phyloP scores from a whole-genome alignment of 53 echinoderm and acorn worm species.

The Mesocentrotus franciscanus region DNA sequence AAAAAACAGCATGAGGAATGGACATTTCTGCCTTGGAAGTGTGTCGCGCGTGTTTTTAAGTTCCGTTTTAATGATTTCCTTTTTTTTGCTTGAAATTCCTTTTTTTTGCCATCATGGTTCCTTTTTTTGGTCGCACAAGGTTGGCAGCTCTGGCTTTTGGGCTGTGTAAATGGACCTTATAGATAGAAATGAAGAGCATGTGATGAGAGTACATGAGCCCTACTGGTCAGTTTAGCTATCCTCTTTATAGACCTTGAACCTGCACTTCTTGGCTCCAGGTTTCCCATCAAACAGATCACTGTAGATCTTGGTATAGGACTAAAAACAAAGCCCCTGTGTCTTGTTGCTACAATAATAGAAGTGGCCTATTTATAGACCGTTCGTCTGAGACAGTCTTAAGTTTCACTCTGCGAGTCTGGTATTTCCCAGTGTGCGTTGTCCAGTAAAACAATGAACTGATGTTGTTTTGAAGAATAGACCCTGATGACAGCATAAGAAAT shows the following conservation, averaged over 20 bases:
- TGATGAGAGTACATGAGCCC: no score
- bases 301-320: neutral
- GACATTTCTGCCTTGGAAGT: no score
- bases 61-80: no score
- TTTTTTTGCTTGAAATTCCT: no score
- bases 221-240: no score
- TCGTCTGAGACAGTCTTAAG: neutral
- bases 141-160: no score
- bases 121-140: no score
- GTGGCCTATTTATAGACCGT: neutral
- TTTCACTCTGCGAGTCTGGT: neutral
- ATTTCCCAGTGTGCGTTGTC: neutral
- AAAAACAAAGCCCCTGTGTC: conserved; percentile 39
- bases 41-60: no score
- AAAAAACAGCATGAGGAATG: no score
- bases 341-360: conserved; percentile 43
- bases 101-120: no score
- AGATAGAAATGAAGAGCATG: no score
- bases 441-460: conserved; percentile 12
- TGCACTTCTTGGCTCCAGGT: neutral
- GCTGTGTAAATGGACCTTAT: no score
- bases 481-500: neutral
- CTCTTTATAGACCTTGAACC: neutral
- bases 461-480: neutral
- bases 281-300: conserved; percentile 8